Evolutionary conservation across 1,140 invertebrate species (phyloP), one percentile per base, ranked within the genome.

Genomic region (Hylaeus volcanicus): DNA sequence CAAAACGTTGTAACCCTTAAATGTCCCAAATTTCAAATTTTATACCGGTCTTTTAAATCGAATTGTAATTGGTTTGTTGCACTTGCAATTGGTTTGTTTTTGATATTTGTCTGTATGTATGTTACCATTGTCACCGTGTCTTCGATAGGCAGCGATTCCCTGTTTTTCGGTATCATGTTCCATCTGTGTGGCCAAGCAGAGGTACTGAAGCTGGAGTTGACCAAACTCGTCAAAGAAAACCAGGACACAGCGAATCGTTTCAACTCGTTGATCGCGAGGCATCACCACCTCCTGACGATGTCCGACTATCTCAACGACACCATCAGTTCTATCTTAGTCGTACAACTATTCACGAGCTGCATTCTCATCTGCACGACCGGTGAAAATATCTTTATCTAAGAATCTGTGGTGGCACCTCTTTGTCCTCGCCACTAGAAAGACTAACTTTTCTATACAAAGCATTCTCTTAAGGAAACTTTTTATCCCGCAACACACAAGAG

Each of bases 161-260:
- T 86, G 58, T 82, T 86, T 15, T 70, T 86, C 43, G 76, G 73
- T 9, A 86, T 86, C 12, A 58, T 14, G 0, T 63, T 86, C 4
- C 85, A 86, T 12, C 12, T 86, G 5, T 86, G 85, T 6, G 85
- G 85, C 0, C 85, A 86, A 55, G 51, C 72, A 1, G 73, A 86
- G 60, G 45, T 86, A 56, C 0, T 86, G 14, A 86, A 64, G 12
- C 4, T 55, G 1, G 70, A 73, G 2, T 85, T 82, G 9, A 41
- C 0, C 11, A 41, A 45, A 48, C 43, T 78, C 2, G 15, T n/a
- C 4, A 39, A 63, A 3, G 2, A 14, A 43, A 55, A 9, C 1
- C 45, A 56, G 12, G 45, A 15, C 12, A 39, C 41, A 5, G 5
- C 14, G 3, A n/a, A 63, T 8, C 43, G 26, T 37, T 68, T 86